These are phyloP conservation scores for Bombus polaris DNA, from an alignment of 1,140 invertebrate genomes.

Conservation along the genomic window DNA sequence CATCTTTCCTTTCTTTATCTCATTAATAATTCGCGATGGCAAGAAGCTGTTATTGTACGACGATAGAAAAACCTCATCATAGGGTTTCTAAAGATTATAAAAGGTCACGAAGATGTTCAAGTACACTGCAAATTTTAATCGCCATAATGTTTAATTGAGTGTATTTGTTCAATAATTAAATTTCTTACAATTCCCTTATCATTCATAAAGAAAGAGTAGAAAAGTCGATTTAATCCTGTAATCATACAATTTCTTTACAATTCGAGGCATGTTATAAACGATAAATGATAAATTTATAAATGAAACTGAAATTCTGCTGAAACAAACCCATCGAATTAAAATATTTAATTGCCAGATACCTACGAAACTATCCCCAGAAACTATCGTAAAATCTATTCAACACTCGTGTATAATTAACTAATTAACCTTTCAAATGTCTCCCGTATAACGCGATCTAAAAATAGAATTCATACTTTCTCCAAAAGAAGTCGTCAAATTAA, in stretches of 20 bases:
- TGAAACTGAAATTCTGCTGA: not conserved
- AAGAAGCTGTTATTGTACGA: not conserved
- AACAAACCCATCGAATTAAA: not conserved
- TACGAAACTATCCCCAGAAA: not conserved
- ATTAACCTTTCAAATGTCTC: not conserved
- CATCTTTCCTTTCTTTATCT: not conserved
- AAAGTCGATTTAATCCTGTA: too few species aligned
- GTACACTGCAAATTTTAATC: not conserved
- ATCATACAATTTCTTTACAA: too few species aligned
- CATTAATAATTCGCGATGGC: constrained; percentile 6
- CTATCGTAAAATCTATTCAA: too few species aligned
- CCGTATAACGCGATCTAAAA: not conserved
- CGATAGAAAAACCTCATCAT: not conserved
- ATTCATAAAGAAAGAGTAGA: not conserved
- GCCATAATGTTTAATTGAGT: not conserved
- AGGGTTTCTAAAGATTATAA: not conserved
- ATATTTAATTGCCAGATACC: not conserved
- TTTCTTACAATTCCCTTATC: not conserved
- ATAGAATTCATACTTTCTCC: too few species aligned
- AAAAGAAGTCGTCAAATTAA: too few species aligned
- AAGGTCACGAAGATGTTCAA: not conserved
- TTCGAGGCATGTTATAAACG: not conserved
- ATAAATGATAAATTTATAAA: not conserved
- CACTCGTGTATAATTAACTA: not conserved
- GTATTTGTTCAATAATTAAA: not conserved